Percentiles rank a stretch among this genome's conserved stretches.
These are phyloP conservation scores for Torymus texanus DNA, from an alignment of 2,888 invertebrate species.

Conservation along the genomic window DNA sequence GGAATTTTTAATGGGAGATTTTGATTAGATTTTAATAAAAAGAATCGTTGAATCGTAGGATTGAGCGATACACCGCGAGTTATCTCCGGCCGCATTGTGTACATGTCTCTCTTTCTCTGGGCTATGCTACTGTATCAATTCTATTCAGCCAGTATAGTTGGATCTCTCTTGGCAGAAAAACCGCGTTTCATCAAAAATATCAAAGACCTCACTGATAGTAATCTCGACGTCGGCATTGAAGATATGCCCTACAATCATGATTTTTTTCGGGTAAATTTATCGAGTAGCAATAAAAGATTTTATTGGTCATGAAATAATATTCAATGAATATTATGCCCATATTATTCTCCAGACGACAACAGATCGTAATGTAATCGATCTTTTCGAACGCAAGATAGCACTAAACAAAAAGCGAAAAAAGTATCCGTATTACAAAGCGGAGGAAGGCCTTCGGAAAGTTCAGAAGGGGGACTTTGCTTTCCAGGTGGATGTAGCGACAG, in stretches of 20 bases:
- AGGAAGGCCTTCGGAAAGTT: slow-evolving; percentile 78
- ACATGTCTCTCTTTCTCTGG: slow-evolving; percentile 68
- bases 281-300: background rate
- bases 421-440: slow-evolving; percentile 73
- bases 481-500: slow-evolving; percentile 82
- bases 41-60: slow-evolving; percentile 69
- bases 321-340: background rate
- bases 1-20: too few species aligned
- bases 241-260: slow-evolving; percentile 70
- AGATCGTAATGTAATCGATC: slow-evolving; percentile 79
- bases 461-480: slow-evolving; percentile 83
- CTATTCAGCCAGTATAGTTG: slow-evolving; percentile 72
- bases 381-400: slow-evolving; percentile 79
- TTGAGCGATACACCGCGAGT: slow-evolving; percentile 74
- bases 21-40: too few species aligned
- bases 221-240: slow-evolving; percentile 68
- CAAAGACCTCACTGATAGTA: slow-evolving; percentile 67
- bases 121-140: slow-evolving; percentile 71
- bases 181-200: slow-evolving; percentile 68
- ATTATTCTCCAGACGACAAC: slow-evolving; percentile 77
- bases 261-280: slow-evolving; percentile 64
- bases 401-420: slow-evolving; percentile 61
- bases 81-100: slow-evolving; percentile 73
- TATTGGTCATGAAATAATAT: background rate
- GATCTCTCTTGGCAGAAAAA: slow-evolving; percentile 68